These are phyloP conservation scores for Eupithecia abbreviata DNA, from an alignment of 2,888 invertebrate species.

Conservation along the genomic window DNA sequence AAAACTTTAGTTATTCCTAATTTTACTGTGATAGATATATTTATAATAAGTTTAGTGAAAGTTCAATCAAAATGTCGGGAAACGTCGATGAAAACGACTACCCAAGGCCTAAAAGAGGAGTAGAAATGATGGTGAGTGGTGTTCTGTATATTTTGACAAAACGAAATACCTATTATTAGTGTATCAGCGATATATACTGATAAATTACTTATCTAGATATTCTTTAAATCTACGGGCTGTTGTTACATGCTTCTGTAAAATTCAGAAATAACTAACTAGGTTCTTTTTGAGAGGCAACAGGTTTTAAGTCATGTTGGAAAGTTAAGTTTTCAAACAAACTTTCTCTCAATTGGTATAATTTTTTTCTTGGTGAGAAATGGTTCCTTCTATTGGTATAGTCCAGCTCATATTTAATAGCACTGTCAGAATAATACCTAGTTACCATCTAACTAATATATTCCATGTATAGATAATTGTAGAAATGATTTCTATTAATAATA, in stretches of 20 bases:
- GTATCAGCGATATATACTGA: slow-evolving; percentile 1
- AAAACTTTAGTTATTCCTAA: background rate
- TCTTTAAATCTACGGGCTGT: background rate
- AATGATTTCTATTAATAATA: background rate
- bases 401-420: background rate
- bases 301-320: background rate
- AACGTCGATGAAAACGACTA: slow-evolving; percentile 28
- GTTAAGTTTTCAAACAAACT: background rate
- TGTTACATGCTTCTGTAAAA: background rate
- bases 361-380: background rate
- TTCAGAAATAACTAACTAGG: background rate
- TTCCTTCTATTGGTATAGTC: no score
- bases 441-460: no score
- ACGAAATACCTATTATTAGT: background rate
- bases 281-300: background rate
- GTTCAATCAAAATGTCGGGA: slow-evolving; percentile 26
- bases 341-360: background rate
- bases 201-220: slow-evolving; percentile 6
- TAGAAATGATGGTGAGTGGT: slow-evolving; percentile 31
- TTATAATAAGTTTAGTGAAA: slow-evolving; percentile 12
- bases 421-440: background rate
- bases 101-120: slow-evolving; percentile 25
- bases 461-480: background rate
- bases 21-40: background rate
- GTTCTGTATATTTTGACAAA: background rate